Conservation (phyloP, 2,888 invertebrate genomes). For the Nomada ruficornis region DNA sequence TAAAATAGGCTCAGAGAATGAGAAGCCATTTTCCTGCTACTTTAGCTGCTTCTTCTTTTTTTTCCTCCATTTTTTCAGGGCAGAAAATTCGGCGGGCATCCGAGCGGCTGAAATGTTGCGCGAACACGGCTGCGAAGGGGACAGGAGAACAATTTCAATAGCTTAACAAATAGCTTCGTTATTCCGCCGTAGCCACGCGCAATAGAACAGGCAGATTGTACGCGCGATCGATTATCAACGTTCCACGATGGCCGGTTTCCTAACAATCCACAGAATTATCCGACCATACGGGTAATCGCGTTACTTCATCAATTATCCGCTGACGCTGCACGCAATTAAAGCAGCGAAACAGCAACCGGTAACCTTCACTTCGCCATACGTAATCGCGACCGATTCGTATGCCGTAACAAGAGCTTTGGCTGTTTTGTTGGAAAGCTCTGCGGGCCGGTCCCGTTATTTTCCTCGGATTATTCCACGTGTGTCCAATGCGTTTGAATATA, state of each 20-base stretch:
- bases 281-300: constrained; percentile 70
- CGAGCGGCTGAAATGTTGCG: neutral
- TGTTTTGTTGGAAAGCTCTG: constrained; percentile 27
- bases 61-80: too few species aligned
- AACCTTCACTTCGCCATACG: constrained; percentile 53
- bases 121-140: constrained; percentile 1
- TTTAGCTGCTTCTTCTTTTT: neutral
- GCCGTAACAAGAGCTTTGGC: constrained; percentile 21
- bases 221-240: constrained; percentile 64
- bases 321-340: constrained; percentile 73
- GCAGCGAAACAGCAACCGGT: constrained; percentile 60
- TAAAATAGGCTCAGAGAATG: neutral
- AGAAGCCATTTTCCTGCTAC: neutral
- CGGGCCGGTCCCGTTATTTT: constrained; percentile 38
- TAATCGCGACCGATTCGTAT: constrained; percentile 44
- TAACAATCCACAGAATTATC: constrained; percentile 73
- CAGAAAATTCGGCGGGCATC: neutral
- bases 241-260: constrained; percentile 61
- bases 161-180: constrained; percentile 39
- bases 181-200: constrained; percentile 29
- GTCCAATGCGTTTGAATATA: constrained; percentile 52
- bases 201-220: constrained; percentile 36
- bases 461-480: constrained; percentile 42
- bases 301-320: constrained; percentile 76
- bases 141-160: constrained; percentile 30